Conservation (phyloP, 2,888 invertebrate species). For the Lochmaea capreae region DNA sequence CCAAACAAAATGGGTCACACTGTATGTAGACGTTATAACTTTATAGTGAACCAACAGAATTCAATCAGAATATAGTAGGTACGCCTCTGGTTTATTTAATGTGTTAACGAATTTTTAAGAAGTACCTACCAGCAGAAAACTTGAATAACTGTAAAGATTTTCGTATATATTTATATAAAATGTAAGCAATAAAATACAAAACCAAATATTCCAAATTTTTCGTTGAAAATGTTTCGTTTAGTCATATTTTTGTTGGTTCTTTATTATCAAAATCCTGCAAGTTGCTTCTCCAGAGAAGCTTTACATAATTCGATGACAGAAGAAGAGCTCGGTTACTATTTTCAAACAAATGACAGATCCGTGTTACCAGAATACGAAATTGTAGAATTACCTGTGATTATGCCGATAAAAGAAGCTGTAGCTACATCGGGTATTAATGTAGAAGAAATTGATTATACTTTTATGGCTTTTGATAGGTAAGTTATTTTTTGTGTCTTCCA, state of each 20-base stretch:
- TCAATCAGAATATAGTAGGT: background rate
- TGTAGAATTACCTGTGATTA: slow-evolving; percentile 70
- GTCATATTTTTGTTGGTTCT: slow-evolving; percentile 11
- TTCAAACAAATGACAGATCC: slow-evolving; percentile 60
- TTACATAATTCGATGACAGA: slow-evolving; percentile 63
- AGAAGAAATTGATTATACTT: slow-evolving; percentile 69
- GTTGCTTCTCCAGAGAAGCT: slow-evolving; percentile 40
- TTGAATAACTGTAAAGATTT: slow-evolving; percentile 36
- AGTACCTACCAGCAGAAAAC: slow-evolving; percentile 14
- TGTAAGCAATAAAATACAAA: slow-evolving; percentile 11
- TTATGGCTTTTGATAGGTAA: slow-evolving; percentile 74
- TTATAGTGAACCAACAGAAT: too few relatives aligned
- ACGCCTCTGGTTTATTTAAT: slow-evolving; percentile 10
- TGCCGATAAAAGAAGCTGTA: slow-evolving; percentile 35
- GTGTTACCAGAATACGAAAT: slow-evolving; percentile 71
- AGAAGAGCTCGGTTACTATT: slow-evolving; percentile 65
- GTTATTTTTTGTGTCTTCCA: slow-evolving; percentile 20
- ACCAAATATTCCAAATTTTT: background rate
- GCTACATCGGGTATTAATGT: slow-evolving; percentile 59
- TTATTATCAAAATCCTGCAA: slow-evolving; percentile 19
- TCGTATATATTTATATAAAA: slow-evolving; percentile 22
- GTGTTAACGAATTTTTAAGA: background rate
- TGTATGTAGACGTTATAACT: too few relatives aligned
- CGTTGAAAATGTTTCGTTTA: slow-evolving; percentile 20
- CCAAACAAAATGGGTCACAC: too few relatives aligned